Evolutionary conservation across 92 coral and sea anemone species (phyloP), one percentile per base, ranked within the genome.

Genomic region (Zoanthus gigantus): DNA sequence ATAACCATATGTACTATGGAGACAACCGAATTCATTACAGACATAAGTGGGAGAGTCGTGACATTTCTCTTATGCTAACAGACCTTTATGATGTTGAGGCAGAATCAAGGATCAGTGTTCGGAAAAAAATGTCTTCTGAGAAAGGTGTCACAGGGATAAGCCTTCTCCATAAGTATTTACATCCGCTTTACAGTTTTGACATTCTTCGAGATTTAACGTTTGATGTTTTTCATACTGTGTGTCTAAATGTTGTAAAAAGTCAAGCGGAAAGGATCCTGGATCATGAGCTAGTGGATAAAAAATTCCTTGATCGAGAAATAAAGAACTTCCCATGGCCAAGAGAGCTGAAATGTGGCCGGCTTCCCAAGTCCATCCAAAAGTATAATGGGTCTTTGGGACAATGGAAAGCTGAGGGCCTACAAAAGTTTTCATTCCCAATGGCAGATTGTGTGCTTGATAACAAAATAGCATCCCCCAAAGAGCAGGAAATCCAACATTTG

Each of bases 91-190:
- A 93, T 71, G 73, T 90, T 84, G 93, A 90, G 15, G 83, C 90
- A 34, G 93, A 93, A 83, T 87, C 91, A 44, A 46, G 92, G 50
- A 78, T 42, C 69, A 83, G 77, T 79, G 92, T 93, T 30, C 86
- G 86, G 66, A 91, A 93, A 66, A 31, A 44, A 34, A 72, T 79
- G 88, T 85, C 96, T 57, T 91, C 94, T 42, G 82, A 90, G 32
- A 85, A 32, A 78, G 92, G 94, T 48, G 91, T 93, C 72, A 93
- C 94, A 56, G 94, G 96, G 32, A 93, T 89, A 80, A 79, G 90
- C 45, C 31, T 93, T 34, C 86, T 93, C 47, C 96, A 88, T 56
- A 93, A 67, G 58, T 91, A 88, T 78, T 66, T 88, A 63, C 72
- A 90, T 90, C 93, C 93, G 16, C 71, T 90, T 29, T 90, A 87